phyloP scores from a whole-genome alignment of 2,797 vertebrate genomes.

The Channallabes apus region DNA sequence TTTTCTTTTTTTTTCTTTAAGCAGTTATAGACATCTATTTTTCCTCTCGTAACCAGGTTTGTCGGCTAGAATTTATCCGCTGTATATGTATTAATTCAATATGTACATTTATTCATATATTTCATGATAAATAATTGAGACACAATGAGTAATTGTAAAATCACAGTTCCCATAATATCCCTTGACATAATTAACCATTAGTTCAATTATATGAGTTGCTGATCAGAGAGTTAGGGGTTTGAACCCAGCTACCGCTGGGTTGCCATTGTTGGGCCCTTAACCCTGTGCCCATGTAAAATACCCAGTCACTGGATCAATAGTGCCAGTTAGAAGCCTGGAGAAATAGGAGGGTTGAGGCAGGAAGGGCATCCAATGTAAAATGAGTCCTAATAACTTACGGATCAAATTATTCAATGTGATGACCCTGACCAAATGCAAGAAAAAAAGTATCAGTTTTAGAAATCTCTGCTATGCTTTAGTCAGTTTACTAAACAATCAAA shows the following conservation, averaged over 20 bases:
- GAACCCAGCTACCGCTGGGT: too few relatives aligned
- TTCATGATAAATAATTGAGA: too few relatives aligned
- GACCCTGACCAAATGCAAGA: not conserved
- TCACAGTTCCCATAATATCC: not conserved
- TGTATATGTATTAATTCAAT: too few relatives aligned
- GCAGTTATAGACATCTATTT: not conserved
- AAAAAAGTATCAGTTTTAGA: not conserved
- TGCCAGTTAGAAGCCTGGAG: too few relatives aligned
- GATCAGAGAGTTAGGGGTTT: too few relatives aligned
- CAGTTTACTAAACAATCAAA: not conserved
- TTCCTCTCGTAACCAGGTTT: not conserved
- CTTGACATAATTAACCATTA: not conserved
- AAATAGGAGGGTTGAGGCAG: too few relatives aligned
- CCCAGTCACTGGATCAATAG: too few relatives aligned
- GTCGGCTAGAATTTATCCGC: not conserved
- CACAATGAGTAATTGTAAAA: not conserved
- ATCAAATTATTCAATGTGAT: too few relatives aligned
- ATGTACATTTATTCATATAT: not conserved
- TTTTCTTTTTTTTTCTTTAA: not conserved
- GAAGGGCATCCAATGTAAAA: too few relatives aligned
- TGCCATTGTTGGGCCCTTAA: too few relatives aligned
- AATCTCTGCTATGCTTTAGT: not conserved
- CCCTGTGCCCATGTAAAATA: too few relatives aligned
- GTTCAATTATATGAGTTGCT: not conserved
- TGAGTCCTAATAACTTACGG: too few relatives aligned